phyloP scores from a whole-genome alignment of 2,113 vertebrate species.

The Chaenogobius annularis region DNA sequence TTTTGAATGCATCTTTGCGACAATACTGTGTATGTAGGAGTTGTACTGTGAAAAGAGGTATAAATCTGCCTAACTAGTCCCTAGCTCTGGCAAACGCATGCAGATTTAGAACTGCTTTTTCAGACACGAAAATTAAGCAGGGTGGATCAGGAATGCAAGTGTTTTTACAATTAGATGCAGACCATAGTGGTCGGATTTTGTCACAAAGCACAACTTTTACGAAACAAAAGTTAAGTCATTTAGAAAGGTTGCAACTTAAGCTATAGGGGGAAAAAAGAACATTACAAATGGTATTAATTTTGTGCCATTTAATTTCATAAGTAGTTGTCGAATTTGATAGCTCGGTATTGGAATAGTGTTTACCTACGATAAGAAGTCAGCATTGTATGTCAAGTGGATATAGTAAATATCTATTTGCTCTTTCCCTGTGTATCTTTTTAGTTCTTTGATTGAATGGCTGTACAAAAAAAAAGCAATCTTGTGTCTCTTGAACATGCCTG shows the following conservation, averaged over 20 bases:
- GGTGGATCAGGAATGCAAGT: background rate
- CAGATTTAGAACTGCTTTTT: too few species aligned
- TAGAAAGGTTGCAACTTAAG: too few species aligned
- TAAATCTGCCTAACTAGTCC: background rate
- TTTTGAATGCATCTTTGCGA: background rate
- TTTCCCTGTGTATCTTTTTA: constrained; percentile 38
- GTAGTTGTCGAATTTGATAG: background rate
- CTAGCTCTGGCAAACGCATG: background rate
- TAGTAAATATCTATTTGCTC: background rate
- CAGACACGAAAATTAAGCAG: background rate
- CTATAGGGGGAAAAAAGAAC: too few species aligned
- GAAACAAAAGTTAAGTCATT: too few species aligned
- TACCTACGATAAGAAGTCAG: background rate
- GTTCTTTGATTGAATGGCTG: constrained; percentile 60
- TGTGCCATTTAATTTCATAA: background rate
- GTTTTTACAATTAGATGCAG: too few species aligned
- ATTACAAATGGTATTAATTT: background rate
- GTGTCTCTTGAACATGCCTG: constrained; percentile 51
- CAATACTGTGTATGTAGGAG: background rate
- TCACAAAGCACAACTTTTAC: background rate
- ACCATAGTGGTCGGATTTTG: background rate
- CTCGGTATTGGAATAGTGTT: background rate
- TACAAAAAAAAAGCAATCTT: constrained; percentile 74
- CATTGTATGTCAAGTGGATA: background rate
- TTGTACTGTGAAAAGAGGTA: background rate